These are phyloP conservation scores for Protophormia terraenovae DNA, from an alignment of 2,888 invertebrate genomes.

Conservation along the genomic window DNA sequence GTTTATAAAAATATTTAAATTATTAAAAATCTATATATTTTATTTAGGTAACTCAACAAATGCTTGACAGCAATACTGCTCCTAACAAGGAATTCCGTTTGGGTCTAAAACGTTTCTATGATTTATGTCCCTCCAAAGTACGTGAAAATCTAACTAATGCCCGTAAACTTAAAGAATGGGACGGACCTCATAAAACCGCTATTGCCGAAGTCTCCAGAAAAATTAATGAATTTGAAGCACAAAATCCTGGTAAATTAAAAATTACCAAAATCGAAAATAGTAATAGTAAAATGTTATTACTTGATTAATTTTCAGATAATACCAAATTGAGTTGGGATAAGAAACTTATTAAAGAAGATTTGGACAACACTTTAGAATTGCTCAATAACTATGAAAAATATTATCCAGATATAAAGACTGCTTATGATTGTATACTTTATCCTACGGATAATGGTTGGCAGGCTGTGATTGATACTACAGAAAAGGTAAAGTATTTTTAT, in stretches of 20 bases:
- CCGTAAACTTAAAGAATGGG: conserved; percentile 92
- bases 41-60: conserved; percentile 75
- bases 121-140: conserved; percentile 92
- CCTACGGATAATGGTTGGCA: conserved; percentile 95
- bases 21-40: neutral
- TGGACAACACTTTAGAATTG: conserved; percentile 92
- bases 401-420: conserved; percentile 92
- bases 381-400: conserved; percentile 93
- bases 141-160: conserved; percentile 91
- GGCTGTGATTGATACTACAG: conserved; percentile 78
- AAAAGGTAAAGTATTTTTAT: conserved; percentile 71
- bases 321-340: conserved; percentile 85
- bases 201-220: conserved; percentile 90
- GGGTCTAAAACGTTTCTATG: conserved; percentile 92
- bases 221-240: conserved; percentile 88
- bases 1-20: too few species aligned
- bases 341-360: conserved; percentile 92
- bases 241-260: conserved; percentile 82
- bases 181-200: conserved; percentile 89
- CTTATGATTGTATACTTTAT: conserved; percentile 96
- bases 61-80: conserved; percentile 85
- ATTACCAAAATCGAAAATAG: too few species aligned
- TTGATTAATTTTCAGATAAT: conserved; percentile 76
- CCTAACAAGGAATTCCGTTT: conserved; percentile 91
- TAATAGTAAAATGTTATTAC: neutral